Evolutionary conservation across 2,888 invertebrate species (phyloP), one percentile per base, ranked within the genome.

Genomic region (Eledona agricola): DNA sequence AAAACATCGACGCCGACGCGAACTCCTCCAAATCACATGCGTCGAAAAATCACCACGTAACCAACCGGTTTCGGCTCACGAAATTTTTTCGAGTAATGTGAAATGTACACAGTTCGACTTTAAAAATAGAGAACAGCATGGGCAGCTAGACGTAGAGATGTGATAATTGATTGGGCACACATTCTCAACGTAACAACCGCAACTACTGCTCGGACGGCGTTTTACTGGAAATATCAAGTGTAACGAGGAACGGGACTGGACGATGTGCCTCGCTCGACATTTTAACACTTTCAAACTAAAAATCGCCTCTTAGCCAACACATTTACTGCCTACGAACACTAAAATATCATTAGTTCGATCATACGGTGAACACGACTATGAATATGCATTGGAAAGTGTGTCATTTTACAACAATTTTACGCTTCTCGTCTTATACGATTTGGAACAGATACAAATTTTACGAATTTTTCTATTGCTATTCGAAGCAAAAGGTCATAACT

Each of bases 11-110:
- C 23, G 40, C 50, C 50, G 47, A 40, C 50, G 50, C 31, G n/a
- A 28, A 10, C 29, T 26, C 17, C 4, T 19, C 70, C 70, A 64
- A 66, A 67, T 13, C 7, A 25, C 16, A 17, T 15, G 17, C 26
- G 34, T 49, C 57, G 58, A 59, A 64, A 65, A 67, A 67, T 65
- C 56, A 66, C 62, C 65, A 66, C 25, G 59, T 62, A 69, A 73
- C 72, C 63, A 69, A 74, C 74, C 72, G 72, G 73, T 73, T 73
- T 68, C 60, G 61, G 68, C 68, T 66, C 67, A 71, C 70, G 69
- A 71, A 72, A 70, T 69, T 70, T 70, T 67, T 63, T 35, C 26
- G 63, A 64, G 65, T 74, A 75, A 75, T 74, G 69, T 70, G 71
- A 73, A 73, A 72, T 63, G 72, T 70, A 73, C 70, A 75, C 71